Evolutionary conservation across 2,797 vertebrate species (phyloP).

Genomic region (Oreonectes daqikongensis): DNA sequence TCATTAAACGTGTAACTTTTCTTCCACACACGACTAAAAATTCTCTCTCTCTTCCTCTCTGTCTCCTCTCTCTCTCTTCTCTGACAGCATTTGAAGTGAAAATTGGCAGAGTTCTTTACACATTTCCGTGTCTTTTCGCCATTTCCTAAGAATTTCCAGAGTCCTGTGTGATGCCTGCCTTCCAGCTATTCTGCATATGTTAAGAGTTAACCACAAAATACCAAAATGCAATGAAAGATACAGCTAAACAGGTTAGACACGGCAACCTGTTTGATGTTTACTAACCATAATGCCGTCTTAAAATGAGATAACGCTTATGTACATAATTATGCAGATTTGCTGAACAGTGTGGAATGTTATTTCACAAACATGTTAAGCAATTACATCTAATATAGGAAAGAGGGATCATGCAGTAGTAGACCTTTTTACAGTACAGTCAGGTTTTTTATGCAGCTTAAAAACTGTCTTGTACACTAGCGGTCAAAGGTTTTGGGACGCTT

Average conservation of each 20-base stretch:
- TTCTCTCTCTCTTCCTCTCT: slow-evolving; percentile 55
- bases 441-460: no score
- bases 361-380: neutral
- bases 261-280: slow-evolving; percentile 59
- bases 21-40: slow-evolving; percentile 57
- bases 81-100: slow-evolving; percentile 82
- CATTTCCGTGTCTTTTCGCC: slow-evolving; percentile 77
- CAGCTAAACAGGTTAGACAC: slow-evolving; percentile 54
- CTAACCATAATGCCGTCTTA: slow-evolving; percentile 43
- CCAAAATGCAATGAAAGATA: slow-evolving; percentile 72
- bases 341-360: slow-evolving; percentile 39
- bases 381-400: neutral
- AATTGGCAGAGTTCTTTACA: slow-evolving; percentile 80
- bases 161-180: slow-evolving; percentile 81
- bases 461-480: no score
- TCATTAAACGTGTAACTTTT: slow-evolving; percentile 88
- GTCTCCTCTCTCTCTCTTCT: slow-evolving; percentile 52
- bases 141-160: slow-evolving; percentile 78
- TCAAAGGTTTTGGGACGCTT: no score
- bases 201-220: slow-evolving; percentile 82
- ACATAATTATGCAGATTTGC: slow-evolving; percentile 39
- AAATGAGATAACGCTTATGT: slow-evolving; percentile 41
- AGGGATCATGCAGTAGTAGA: neutral
- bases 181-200: slow-evolving; percentile 79
- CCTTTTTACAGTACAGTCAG: neutral